Conservation (phyloP, 1,140 invertebrate species). For the Bombyx mandarina region DNA sequence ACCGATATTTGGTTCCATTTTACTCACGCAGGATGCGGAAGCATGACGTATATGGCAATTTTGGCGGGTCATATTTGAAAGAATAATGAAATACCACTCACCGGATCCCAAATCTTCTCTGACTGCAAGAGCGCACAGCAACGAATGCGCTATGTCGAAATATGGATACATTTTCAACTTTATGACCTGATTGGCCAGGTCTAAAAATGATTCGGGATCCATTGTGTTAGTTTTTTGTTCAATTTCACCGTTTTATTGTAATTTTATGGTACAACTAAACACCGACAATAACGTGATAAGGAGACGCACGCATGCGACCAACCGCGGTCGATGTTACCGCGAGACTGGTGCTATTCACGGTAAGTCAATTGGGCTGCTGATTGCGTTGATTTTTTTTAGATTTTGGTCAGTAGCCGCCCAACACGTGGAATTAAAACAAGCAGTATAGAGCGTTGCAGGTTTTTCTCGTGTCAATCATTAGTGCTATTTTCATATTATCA, state of each 20-base stretch:
- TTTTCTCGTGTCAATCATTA: no score
- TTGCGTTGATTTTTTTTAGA: slow-evolving; percentile 34
- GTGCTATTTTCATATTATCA: no score
- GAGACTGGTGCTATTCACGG: slow-evolving; percentile 36
- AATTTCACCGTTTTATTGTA: slow-evolving; percentile 20
- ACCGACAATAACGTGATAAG: slow-evolving; percentile 54
- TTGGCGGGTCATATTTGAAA: slow-evolving; percentile 40
- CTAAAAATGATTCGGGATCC: slow-evolving; percentile 97
- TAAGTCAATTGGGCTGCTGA: slow-evolving; percentile 1
- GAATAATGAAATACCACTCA: slow-evolving; percentile 67
- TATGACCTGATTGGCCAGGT: slow-evolving; percentile 97
- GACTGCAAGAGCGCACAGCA: slow-evolving; percentile 91
- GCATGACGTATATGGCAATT: slow-evolving; percentile 7
- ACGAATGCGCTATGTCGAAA: slow-evolving; percentile 97
- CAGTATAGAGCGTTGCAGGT: no score
- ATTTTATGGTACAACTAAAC: slow-evolving; percentile 51
- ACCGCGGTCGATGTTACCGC: slow-evolving; percentile 58
- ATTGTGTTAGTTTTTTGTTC: slow-evolving; percentile 70
- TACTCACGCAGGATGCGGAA: slow-evolving; percentile 24
- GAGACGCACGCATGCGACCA: slow-evolving; percentile 47
- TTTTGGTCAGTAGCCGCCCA: slow-evolving; percentile 32
- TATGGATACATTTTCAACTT: slow-evolving; percentile 99
- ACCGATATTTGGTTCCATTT: slow-evolving; percentile 11
- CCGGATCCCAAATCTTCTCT: slow-evolving; percentile 95
- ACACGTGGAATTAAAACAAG: background rate